Evolutionary conservation across 2,888 invertebrate species (phyloP), one percentile per base, ranked within the genome.

Genomic region (Strigamia transsilvanica): DNA sequence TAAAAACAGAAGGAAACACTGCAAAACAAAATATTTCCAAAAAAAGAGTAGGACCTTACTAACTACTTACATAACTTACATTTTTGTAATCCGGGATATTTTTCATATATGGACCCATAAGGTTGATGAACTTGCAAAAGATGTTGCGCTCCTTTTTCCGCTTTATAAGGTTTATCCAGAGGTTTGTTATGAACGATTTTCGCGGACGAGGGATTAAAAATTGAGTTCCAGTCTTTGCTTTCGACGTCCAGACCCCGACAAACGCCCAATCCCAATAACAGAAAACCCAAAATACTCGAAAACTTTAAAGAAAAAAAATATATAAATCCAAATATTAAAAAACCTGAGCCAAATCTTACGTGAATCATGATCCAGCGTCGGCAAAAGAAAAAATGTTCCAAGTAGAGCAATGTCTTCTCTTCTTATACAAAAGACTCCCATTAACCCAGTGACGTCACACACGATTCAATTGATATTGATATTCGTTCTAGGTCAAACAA

Each of bases 1-100:
- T 81, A 41, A 81, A 61, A 32, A 81, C 38, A 12, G 81, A 81
- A 61, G 81, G 81, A 61, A 81, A 81, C 13, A 66, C 81, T 81
- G 56, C 10, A 80, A 80, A 27, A 13, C 41, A 41, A 38, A 41
- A 79, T 27, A 27, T 27, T 27, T 27, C 27, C 7, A 77, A 77
- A 10, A 21, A 46, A 13, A 46, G 15, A 4, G 15, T 15, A 46
- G n/a, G n/a, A n/a, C n/a, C n/a, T 13, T n/a, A 46, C 1, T 46
- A 46, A 15, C n/a, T 13, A 27, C 46, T 12, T 46, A 1, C 3
- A n/a, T n/a, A 23, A 4, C 73, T 73, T 73, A 73, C 73, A 73
- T 73, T 73, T 73, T 27, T 73, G 73, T 32, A 73, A 73, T 27
- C 73, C 73, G 10, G 73, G 73, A 3, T 32, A 73, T 12, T 73